Percentiles rank a stretch among this genome's conserved stretches.
phyloP scores from a whole-genome alignment of 2,888 invertebrate species.

The Tinea semifulvella region DNA sequence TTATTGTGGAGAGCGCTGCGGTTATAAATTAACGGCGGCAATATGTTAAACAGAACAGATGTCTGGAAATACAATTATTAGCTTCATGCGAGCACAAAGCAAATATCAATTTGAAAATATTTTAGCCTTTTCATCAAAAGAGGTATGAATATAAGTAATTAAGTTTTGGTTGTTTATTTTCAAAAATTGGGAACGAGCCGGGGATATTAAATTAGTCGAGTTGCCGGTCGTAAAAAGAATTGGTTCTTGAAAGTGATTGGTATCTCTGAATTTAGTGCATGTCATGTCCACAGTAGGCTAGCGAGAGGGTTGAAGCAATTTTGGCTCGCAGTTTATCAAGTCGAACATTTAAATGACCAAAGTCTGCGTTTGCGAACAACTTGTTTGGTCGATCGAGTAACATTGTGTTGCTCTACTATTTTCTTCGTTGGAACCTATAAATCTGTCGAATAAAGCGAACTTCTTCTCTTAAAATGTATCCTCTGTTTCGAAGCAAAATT shows the following conservation, averaged over 20 bases:
- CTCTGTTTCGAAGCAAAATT: slow-evolving; percentile 38
- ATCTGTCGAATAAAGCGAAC: slow-evolving; percentile 47
- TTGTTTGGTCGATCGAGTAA: slow-evolving; percentile 49
- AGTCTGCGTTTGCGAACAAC: slow-evolving; percentile 48
- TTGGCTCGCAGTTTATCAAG: slow-evolving; percentile 49
- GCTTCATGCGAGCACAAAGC: no score
- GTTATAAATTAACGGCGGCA: slow-evolving; percentile 3
- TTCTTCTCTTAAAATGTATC: slow-evolving; percentile 52
- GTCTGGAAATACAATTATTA: no score
- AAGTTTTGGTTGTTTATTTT: no score
- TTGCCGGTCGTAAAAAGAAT: no score
- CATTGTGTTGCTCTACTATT: slow-evolving; percentile 35
- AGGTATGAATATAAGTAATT: no score
- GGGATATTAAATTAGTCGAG: no score
- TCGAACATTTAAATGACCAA: slow-evolving; percentile 58
- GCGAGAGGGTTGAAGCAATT: slow-evolving; percentile 31
- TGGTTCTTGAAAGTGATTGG: no score
- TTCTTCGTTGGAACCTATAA: slow-evolving; percentile 52
- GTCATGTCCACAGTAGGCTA: slow-evolving; percentile 16
- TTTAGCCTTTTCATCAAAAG: no score
- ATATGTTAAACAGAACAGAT: background rate
- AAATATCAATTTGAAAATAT: no score
- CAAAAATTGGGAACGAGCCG: no score
- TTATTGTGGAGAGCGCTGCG: slow-evolving; percentile 2
- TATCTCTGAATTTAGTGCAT: no score